phyloP scores from a whole-genome alignment of 2,888 invertebrate species.

The Coremacera marginata region DNA sequence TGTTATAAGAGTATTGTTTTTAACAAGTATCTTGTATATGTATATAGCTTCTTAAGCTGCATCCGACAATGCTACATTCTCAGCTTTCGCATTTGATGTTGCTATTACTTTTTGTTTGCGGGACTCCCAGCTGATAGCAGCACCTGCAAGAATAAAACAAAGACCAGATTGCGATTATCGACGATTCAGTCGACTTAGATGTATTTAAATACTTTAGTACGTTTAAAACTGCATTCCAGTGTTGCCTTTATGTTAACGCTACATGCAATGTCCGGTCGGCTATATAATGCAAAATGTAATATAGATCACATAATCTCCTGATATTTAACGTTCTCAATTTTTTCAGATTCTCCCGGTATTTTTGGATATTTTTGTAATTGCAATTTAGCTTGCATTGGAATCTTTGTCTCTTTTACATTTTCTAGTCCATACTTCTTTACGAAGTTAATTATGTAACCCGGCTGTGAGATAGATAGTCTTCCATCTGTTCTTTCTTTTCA shows the following conservation, averaged over 20 bases:
- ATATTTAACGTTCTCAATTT: neutral
- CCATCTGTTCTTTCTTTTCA: neutral
- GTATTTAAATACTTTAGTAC: neutral
- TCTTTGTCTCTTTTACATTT: neutral
- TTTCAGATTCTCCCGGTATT: neutral
- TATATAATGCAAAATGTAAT: neutral
- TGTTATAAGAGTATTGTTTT: neutral
- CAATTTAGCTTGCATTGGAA: conserved; percentile 2
- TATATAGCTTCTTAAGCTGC: conserved; percentile 40
- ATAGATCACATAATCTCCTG: neutral
- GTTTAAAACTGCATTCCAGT: neutral
- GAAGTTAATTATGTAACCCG: neutral
- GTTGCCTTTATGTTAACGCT: neutral
- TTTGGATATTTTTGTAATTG: neutral
- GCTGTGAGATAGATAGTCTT: neutral
- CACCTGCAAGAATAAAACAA: conserved; percentile 39
- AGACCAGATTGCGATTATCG: conserved; percentile 36
- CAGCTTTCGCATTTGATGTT: conserved; percentile 43
- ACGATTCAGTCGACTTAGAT: neutral
- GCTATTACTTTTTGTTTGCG: conserved; percentile 39
- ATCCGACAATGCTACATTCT: conserved; percentile 37
- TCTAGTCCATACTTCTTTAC: conserved; percentile 1
- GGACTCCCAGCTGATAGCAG: conserved; percentile 29
- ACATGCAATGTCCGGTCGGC: neutral
- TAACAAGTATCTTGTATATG: conserved; percentile 33